Evolutionary conservation across 92 coral and sea anemone species (phyloP), one percentile per base, ranked within the genome.

Genomic region (Phenganax subtilis): DNA sequence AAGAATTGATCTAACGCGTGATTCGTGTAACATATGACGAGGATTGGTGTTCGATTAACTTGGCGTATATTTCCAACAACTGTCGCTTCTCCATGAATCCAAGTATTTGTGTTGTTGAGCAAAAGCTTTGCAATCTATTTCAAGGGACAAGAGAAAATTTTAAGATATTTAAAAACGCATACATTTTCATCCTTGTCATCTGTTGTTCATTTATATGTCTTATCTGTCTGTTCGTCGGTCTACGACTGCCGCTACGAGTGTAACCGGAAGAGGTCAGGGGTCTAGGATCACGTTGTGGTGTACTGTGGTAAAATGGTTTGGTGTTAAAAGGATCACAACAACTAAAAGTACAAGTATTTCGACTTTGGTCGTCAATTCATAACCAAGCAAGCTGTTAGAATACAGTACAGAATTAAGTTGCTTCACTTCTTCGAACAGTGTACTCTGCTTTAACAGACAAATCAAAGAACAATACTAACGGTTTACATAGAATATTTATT

Each of bases 1-100:
- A 86, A 73, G 77, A 93, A 93, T 87, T 93, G 98, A 77, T 93
- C 97, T 0, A 93, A 82, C 54, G 98, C 98, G 86, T 93, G 98
- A 82, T 93, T 93, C 10, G 98, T 93, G 87, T 88, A 93, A 81
- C 98, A 93, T 14, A 93, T 93, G 44, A 93, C 93, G 10, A 91
- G 90, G 55, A 93, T 89, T 10, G 98, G 98, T 58, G 67, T 62
- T 12, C 54, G 67, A 11, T 65, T 51, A 4, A 76, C 75, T 61
- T 29, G 63, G 60, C 62, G 87, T 9, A 55, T 82, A 11, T 17
- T 88, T 3, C 47, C 9, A 61, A 72, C 87, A 2, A 61, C 78
- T 10, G 65, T 66, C 20, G 89, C 89, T 7, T 86, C 89, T 9
- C 96, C 98, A 51, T 81, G 85, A 75, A 88, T 88, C 98, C 98